Base-by-base conservation (phyloP, 2,113 vertebrate species). In the Oxyura jamaicensis region DNA sequence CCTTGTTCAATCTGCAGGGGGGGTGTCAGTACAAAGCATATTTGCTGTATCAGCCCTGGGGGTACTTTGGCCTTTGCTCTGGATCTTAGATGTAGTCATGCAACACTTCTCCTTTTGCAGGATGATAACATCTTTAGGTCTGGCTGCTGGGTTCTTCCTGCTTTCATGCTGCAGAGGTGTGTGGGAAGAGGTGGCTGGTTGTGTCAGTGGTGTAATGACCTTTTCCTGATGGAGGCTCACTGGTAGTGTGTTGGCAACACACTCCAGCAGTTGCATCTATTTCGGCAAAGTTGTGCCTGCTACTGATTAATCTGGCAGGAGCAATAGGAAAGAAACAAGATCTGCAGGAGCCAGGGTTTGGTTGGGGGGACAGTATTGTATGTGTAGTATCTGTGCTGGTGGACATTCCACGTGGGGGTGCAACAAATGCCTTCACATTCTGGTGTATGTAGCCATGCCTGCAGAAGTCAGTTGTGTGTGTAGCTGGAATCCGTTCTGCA, bases 81-180 rank as follows among this genome's bases (percentile, higher is more conserved):
- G 71, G 39, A 76, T 95, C 62, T 91, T 67, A 84, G 56, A 48
- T 83, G 16, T 81, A 88, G 86, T 89, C 83, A 59, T 86, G 62
- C 73, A 86, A 62, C 74, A 65, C 46, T 76, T 87, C 76, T 69
- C 41, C 80, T 86, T 95, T 78, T 88, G 77, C 83, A 88, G 39
- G 86, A 33, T 86, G 88, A 94, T 89, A 35, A 8, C 82, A 84
- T 96, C 92, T 94, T 84, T 41, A 82, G 62, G 81, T 36, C 44
- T 93, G 41, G 86, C 81, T 94, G 52, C 75, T 92, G 69, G 19
- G 44, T 81, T 92, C 69, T 95, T 96, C 88, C 86, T 86, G 86
- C 90, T 88, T 86, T 91, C 86, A 56, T 31, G n/a, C 58, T 93
- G 66, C 67, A 58, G 73, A 66, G 35, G 11, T 62, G 35, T 82